These are phyloP conservation scores for Eira barbara DNA, from an alignment of 2,113 vertebrate species.

Conservation along the genomic window DNA sequence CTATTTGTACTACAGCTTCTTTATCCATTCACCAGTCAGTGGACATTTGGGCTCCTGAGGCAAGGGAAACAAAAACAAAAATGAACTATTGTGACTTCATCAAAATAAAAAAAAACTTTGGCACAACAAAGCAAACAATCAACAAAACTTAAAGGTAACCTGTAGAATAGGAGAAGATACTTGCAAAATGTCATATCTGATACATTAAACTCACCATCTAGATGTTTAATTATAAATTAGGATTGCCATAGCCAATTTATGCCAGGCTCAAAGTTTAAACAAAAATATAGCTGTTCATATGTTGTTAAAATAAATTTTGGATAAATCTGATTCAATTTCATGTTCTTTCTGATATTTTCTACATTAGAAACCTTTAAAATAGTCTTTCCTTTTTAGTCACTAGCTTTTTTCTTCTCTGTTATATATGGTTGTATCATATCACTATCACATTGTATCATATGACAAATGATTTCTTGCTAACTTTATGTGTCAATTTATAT, in stretches of 20 bases:
- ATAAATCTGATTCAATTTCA: neutral
- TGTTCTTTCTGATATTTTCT: neutral
- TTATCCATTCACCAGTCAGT: too few species aligned
- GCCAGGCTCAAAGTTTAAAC: neutral
- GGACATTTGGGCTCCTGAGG: too few species aligned
- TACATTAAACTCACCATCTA: neutral
- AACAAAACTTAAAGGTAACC: too few species aligned
- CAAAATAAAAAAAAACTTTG: too few species aligned
- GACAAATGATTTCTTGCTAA: neutral
- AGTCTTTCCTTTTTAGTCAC: neutral
- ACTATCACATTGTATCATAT: neutral
- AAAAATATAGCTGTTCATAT: neutral
- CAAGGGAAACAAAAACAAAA: too few species aligned
- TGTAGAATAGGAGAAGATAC: too few species aligned
- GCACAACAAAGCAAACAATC: too few species aligned
- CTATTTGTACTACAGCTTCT: too few species aligned
- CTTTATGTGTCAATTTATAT: neutral
- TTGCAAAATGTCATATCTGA: too few species aligned
- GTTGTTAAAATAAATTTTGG: neutral
- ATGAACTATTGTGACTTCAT: too few species aligned
- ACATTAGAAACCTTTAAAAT: neutral
- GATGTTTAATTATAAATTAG: neutral
- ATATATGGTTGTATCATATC: neutral
- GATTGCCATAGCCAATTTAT: neutral
- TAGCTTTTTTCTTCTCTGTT: neutral